A percentile compares a stretch with the other conserved stretches of the same genome.
Evolutionary conservation across 2,113 vertebrate genomes (phyloP).

Genomic region (Phainopepla nitens): DNA sequence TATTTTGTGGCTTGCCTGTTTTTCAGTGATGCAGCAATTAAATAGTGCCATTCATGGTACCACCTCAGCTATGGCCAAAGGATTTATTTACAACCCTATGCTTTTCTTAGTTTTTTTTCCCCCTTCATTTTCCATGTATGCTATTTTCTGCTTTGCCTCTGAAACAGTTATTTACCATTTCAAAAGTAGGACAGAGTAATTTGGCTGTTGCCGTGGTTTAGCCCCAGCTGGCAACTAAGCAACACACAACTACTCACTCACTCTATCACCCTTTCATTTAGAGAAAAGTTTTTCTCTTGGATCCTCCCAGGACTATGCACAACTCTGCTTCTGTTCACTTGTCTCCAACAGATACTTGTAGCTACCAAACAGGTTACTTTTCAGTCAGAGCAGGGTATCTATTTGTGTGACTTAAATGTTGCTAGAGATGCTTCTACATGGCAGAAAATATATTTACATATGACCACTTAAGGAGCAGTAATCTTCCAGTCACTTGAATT

Average conservation of each 20-base stretch:
- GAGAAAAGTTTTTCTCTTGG: neutral
- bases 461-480: neutral
- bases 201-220: accelerated
- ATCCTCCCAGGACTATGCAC: neutral
- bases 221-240: neutral
- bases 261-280: neutral
- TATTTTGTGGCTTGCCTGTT: neutral
- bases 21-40: neutral
- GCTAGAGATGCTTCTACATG: neutral
- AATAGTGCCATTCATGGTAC: no score
- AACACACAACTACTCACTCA: accelerated
- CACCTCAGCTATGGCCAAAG: neutral
- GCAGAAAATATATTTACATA: neutral
- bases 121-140: neutral
- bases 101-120: neutral
- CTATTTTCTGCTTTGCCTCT: neutral
- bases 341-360: neutral
- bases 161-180: neutral
- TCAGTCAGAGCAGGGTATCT: neutral
- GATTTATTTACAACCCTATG: neutral
- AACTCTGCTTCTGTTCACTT: neutral
- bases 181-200: neutral
- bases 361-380: neutral
- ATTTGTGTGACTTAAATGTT: neutral
- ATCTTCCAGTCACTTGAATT: neutral